Evolutionary conservation across 1,140 invertebrate genomes (phyloP).

Genomic region (Pomacea maculata): DNA sequence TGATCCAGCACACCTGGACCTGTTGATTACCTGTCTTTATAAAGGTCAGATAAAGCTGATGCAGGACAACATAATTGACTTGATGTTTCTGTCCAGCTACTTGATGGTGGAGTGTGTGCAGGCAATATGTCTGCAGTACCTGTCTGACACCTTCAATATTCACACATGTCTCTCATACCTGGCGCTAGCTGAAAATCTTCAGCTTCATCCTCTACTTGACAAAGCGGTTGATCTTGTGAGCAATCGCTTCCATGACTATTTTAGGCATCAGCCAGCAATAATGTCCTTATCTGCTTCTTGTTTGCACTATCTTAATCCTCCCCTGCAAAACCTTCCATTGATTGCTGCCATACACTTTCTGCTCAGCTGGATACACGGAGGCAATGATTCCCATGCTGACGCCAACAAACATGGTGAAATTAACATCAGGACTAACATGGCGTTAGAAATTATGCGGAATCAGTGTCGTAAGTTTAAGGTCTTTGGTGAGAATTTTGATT

Average conservation of each 20-base stretch:
- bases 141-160: slow-evolving; percentile 12
- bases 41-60: slow-evolving; percentile 17
- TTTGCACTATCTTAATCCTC: slow-evolving; percentile 6
- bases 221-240: slow-evolving; percentile 1
- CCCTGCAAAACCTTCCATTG: not conserved
- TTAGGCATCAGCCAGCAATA: slow-evolving; percentile 21
- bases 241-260: slow-evolving; percentile 29
- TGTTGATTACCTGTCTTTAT: slow-evolving; percentile 12
- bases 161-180: slow-evolving; percentile 20
- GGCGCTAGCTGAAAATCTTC: slow-evolving; percentile 16
- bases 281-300: slow-evolving; percentile 8
- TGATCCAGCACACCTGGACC: slow-evolving; percentile 18
- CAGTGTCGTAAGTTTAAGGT: not conserved
- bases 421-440: not conserved
- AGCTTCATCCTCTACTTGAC: slow-evolving; percentile 6
- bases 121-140: slow-evolving; percentile 9
- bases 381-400: not conserved
- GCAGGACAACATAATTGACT: not conserved
- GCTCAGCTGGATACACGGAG: not conserved
- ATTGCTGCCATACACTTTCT: slow-evolving; percentile 1
- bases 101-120: slow-evolving; percentile 25
- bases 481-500: not conserved
- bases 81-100: slow-evolving; percentile 18
- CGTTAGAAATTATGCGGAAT: not conserved
- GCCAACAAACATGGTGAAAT: not conserved